These are phyloP conservation scores for Sympetrum striolatum DNA, from an alignment of 2,888 invertebrate genomes.

Conservation along the genomic window DNA sequence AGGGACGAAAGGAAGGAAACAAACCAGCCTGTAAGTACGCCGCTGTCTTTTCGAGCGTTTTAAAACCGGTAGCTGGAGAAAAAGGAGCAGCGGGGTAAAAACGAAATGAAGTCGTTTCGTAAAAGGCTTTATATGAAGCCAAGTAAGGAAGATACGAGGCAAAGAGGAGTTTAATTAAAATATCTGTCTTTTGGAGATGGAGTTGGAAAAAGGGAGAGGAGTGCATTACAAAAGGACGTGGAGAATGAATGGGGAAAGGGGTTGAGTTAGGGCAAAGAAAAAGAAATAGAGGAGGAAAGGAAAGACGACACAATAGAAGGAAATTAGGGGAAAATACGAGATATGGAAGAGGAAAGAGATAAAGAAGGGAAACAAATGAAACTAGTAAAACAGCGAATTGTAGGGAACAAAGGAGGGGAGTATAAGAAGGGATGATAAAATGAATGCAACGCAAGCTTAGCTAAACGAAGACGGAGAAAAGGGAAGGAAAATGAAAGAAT, in stretches of 20 bases:
- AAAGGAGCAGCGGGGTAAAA: neutral
- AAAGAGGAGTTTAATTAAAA: constrained; percentile 41
- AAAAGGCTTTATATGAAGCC: constrained; percentile 19
- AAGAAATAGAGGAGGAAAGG: no score
- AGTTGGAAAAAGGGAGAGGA: neutral
- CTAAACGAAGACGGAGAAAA: no score
- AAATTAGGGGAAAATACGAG: neutral
- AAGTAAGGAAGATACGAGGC: constrained; percentile 11
- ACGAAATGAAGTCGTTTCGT: constrained; percentile 25
- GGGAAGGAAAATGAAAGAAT: no score
- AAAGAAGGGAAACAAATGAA: no score
- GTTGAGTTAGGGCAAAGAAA: neutral
- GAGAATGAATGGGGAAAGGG: neutral
- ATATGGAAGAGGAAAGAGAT: neutral
- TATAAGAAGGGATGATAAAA: no score
- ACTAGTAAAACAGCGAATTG: no score
- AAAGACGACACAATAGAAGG: no score
- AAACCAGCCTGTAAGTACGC: neutral
- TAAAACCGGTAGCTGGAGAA: constrained; percentile 4
- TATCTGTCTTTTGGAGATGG: neutral
- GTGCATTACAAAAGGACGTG: neutral
- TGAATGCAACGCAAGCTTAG: no score
- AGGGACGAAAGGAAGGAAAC: neutral
- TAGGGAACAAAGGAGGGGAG: neutral
- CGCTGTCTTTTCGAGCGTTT: neutral